phyloP scores from a whole-genome alignment of 2,113 vertebrate genomes.

The Xenus cinereus region DNA sequence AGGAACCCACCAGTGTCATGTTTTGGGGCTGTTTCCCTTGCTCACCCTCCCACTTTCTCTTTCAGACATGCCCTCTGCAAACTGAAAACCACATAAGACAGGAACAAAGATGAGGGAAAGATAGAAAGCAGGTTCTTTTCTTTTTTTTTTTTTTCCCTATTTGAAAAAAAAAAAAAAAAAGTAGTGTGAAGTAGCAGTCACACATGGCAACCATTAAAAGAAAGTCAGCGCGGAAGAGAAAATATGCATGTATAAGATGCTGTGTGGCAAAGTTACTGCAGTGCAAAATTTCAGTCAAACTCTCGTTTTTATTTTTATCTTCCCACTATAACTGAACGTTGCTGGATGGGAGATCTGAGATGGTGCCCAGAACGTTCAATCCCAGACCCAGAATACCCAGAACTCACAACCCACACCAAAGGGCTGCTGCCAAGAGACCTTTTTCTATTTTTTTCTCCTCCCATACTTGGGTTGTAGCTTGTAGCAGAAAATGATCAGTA shows the following conservation, averaged over 20 bases:
- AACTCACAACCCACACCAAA: constrained; percentile 45
- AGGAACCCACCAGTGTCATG: neutral
- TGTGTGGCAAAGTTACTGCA: constrained; percentile 56
- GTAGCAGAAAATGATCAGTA: constrained; percentile 36
- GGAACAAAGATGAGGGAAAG: constrained; percentile 33
- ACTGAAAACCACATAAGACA: constrained; percentile 26
- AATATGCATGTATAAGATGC: constrained; percentile 30
- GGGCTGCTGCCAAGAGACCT: constrained; percentile 21
- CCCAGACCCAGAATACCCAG: constrained; percentile 39
- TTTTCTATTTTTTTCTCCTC: neutral
- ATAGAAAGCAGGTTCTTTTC: constrained; percentile 4
- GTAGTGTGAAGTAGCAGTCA: constrained; percentile 19
- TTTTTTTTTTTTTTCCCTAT: neutral
- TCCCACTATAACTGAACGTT: constrained; percentile 25
- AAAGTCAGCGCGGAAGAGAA: constrained; percentile 25
- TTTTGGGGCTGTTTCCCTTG: neutral
- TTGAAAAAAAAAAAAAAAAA: neutral
- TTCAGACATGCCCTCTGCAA: neutral
- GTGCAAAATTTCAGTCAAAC: constrained; percentile 55
- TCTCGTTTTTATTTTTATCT: constrained; percentile 68
- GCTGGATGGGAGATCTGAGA: constrained; percentile 44
- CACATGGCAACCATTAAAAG: constrained; percentile 39
- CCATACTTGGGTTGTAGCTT: neutral
- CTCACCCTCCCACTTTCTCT: neutral
- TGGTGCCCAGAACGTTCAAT: constrained; percentile 11